Conservation (phyloP, 2,797 vertebrate species). For the Micropoecilia bifurca region DNA sequence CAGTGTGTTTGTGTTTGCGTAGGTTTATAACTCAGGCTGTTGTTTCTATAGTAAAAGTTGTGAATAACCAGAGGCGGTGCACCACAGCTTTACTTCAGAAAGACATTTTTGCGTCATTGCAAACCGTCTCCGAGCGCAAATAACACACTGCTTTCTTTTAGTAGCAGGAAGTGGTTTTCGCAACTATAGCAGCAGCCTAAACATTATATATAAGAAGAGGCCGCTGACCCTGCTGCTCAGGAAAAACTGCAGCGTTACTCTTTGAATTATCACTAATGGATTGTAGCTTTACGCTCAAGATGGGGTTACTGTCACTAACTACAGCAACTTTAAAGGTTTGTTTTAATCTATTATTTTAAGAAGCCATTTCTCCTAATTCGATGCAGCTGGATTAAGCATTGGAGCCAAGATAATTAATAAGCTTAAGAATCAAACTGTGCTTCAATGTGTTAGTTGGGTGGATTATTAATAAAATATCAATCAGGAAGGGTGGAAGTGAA, state of each 20-base stretch:
- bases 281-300: not conserved
- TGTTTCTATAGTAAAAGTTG: not conserved
- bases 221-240: not conserved
- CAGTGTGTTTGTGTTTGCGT: not conserved
- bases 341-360: not conserved
- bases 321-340: not conserved
- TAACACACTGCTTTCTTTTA: not conserved
- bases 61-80: fast-evolving
- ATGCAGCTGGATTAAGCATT: not conserved
- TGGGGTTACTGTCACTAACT: not conserved
- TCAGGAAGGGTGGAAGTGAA: no score
- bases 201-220: not conserved
- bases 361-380: not conserved
- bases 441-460: not conserved
- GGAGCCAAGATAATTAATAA: not conserved
- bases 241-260: not conserved
- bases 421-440: not conserved
- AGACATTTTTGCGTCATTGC: not conserved
- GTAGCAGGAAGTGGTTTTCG: constrained; percentile 1
- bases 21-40: not conserved
- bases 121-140: not conserved
- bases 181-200: not conserved
- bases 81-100: not conserved
- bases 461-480: not conserved
- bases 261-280: not conserved